Base-by-base conservation (phyloP, 1,140 invertebrate genomes). In the Macrosteles quadrilineatus region DNA sequence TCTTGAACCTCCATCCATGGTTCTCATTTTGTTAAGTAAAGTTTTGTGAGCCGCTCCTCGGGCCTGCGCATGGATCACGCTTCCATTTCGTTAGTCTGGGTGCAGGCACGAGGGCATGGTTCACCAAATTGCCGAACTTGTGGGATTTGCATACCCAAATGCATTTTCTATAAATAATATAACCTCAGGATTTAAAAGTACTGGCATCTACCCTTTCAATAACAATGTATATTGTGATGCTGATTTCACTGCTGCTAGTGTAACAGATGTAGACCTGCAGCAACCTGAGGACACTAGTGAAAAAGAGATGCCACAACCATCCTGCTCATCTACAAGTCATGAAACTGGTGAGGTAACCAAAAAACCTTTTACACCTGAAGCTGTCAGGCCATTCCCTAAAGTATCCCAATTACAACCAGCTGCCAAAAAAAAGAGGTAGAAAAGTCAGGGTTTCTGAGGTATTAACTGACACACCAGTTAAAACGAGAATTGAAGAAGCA, bases 41-140 rank as follows among this genome's bases (percentile, higher is more conserved):
- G n/a, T n/a, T n/a, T n/a, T n/a, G n/a, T n/a, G n/a, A n/a, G n/a
- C n/a, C n/a, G n/a, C n/a, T n/a, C n/a, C n/a, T n/a, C n/a, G n/a
- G n/a, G n/a, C n/a, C n/a, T n/a, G n/a, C n/a, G n/a, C n/a, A n/a
- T n/a, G n/a, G n/a, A n/a, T n/a, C n/a, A n/a, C n/a, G n/a, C n/a
- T n/a, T n/a, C n/a, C n/a, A n/a, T n/a, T n/a, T n/a, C n/a, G n/a
- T n/a, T n/a, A n/a, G n/a, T n/a, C n/a, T n/a, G n/a, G n/a, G n/a
- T n/a, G n/a, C n/a, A n/a, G n/a, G n/a, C n/a, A n/a, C n/a, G n/a
- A n/a, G n/a, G n/a, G n/a, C n/a, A n/a, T n/a, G n/a, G 81, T 85
- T 31, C 83, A 83, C 74, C 80, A 84, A 69, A 80, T 85, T 62
- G 78, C 81, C 57, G 72, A 68, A 6, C 78, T 83, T 67, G 71